Conservation (phyloP, 1,140 invertebrate species). For the Diprion similis region DNA sequence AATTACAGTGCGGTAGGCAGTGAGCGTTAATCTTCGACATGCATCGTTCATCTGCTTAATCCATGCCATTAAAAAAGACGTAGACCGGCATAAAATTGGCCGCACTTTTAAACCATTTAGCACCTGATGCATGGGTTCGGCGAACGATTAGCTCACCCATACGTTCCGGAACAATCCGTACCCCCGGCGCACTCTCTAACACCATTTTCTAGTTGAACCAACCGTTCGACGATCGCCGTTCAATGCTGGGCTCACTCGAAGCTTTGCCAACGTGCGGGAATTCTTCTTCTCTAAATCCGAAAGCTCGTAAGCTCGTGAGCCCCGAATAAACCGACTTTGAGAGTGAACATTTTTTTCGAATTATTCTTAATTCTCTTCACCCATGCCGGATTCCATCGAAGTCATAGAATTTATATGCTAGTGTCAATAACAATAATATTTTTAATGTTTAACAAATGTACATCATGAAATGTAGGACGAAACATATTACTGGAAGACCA, state of each 20-base stretch:
- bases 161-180: constrained; percentile 1
- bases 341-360: too few species aligned
- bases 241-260: neutral
- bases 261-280: neutral
- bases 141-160: constrained; percentile 8
- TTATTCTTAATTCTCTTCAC: neutral
- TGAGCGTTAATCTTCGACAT: constrained; percentile 9
- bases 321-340: neutral
- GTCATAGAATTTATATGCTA: neutral
- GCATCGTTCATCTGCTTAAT: neutral
- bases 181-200: neutral
- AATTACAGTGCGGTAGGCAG: neutral
- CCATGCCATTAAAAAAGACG: neutral
- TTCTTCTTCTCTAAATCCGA: neutral
- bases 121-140: constrained; percentile 9
- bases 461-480: neutral
- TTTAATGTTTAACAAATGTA: too few species aligned
- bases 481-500: neutral
- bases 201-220: neutral
- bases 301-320: neutral
- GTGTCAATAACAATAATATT: too few species aligned
- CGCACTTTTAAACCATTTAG: constrained; percentile 13
- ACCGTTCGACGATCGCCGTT: neutral
- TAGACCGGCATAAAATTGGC: constrained; percentile 1
- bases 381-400: neutral